Base-by-base conservation (phyloP, 2,888 invertebrate genomes). In the Papilio gigon region DNA sequence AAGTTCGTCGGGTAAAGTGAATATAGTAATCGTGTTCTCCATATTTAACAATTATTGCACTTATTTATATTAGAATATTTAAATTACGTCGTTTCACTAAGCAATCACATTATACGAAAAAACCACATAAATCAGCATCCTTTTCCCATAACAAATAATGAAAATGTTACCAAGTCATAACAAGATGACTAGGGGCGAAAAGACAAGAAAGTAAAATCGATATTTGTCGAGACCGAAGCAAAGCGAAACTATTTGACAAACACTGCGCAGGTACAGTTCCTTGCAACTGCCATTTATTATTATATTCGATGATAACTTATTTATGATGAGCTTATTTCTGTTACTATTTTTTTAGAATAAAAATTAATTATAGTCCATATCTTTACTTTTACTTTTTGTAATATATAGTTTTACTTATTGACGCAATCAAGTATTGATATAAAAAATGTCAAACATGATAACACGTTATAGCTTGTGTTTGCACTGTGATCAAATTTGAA, bases 1-100 rank as follows among this genome's bases (percentile, higher is more conserved):
- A 58, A 86, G 70, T 79, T 85, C 85, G 71, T 78, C 76, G 1
- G 85, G 85, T 66, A 85, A 75, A 37, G 65, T 71, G 47, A 71
- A 60, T 67, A 84, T 79, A 22, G 71, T 61, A 37, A 60, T 59
- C 44, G 27, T 22, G 8, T 64, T 66, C 44, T 58, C 44, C 68
- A 68, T 64, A 35, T 62, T 59, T 42, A 56, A 70, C 65, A 37
- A 63, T 71, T 69, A 11, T 56, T 30, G 53, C 30, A 30, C 53
- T 56, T 17, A 53, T 53, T 50, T 22, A 20, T 44, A 8, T 20
- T 44, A 50, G n/a, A 27, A 14, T 50, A 50, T 50, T 14, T 27
- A 53, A 27, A 14, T 2, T 53, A 53, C 27, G 14, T 53, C n/a
- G 9, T 47, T 22, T 47, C 22, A 22, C 20, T 27, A 27, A n/a